Percentiles rank a stretch among this genome's conserved stretches.
Conservation (phyloP, 2,113 vertebrate genomes). For the Regulus satrapa region DNA sequence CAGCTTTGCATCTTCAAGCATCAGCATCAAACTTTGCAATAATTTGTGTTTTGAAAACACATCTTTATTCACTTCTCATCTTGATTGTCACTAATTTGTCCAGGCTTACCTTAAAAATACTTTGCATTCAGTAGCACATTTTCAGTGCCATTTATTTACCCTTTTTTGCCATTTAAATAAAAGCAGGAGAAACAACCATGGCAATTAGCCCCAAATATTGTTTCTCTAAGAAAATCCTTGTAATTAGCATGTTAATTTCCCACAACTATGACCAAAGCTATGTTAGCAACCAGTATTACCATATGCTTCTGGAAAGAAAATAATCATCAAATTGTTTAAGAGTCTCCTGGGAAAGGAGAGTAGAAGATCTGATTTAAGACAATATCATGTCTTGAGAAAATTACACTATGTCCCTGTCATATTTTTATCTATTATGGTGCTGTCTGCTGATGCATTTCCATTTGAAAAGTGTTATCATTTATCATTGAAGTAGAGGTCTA, state of each 20-base stretch:
- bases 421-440: slow-evolving; percentile 21
- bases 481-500: not conserved
- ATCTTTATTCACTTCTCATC: not conserved
- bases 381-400: slow-evolving; percentile 42
- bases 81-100: not conserved
- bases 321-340: slow-evolving; percentile 56
- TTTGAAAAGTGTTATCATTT: slow-evolving; percentile 14
- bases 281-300: slow-evolving; percentile 55
- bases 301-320: slow-evolving; percentile 60
- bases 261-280: slow-evolving; percentile 49
- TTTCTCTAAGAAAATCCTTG: slow-evolving; percentile 55
- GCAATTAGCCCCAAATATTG: slow-evolving; percentile 31
- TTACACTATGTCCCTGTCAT: not conserved
- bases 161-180: slow-evolving; percentile 18
- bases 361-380: slow-evolving; percentile 41
- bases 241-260: slow-evolving; percentile 61
- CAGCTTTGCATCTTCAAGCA: not conserved
- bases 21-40: not conserved
- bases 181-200: slow-evolving; percentile 11
- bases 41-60: not conserved
- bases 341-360: slow-evolving; percentile 39
- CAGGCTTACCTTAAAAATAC: not conserved
- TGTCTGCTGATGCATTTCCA: slow-evolving; percentile 29
- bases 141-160: not conserved
- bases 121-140: not conserved